Percentiles rank a stretch among this genome's conserved stretches.
phyloP scores from a whole-genome alignment of 2,888 invertebrate genomes.

The Listrodromus nycthemerus region DNA sequence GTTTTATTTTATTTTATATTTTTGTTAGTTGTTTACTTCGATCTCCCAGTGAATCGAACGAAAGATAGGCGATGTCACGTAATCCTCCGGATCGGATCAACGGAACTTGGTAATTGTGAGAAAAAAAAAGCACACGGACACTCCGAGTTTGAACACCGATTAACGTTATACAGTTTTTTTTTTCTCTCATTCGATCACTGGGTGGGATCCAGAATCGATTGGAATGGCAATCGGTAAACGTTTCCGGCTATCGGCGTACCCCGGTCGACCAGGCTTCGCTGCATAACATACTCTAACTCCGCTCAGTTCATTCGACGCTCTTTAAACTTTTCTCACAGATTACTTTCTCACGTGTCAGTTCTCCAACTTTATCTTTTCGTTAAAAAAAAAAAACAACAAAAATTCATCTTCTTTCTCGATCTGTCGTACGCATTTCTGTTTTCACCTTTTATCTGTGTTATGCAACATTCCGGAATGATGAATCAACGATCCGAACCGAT shows the following conservation, averaged over 20 bases:
- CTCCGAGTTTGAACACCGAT: constrained; percentile 30
- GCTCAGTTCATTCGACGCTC: not conserved
- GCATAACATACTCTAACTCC: not conserved
- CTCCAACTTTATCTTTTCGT: not conserved
- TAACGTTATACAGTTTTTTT: constrained; percentile 14
- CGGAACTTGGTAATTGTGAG: constrained; percentile 47
- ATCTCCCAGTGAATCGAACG: not conserved
- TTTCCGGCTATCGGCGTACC: constrained; percentile 54
- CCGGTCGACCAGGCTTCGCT: not conserved
- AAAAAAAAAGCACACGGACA: constrained; percentile 31
- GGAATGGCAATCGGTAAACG: constrained; percentile 53
- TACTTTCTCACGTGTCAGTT: not conserved
- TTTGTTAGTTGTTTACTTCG: not conserved
- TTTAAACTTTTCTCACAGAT: not conserved
- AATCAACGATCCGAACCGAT: not conserved
- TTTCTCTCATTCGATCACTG: constrained; percentile 28
- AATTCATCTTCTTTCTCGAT: constrained; percentile 10
- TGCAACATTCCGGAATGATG: constrained; percentile 1
- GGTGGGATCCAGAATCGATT: constrained; percentile 55
- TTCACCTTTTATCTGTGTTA: not conserved
- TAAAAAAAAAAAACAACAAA: not conserved
- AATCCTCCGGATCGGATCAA: constrained; percentile 47
- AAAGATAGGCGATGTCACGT: constrained; percentile 53
- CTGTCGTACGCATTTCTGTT: not conserved
- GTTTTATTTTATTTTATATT: not conserved